phyloP scores from a whole-genome alignment of 2,113 vertebrate species.

The Megaptera novaeangliae region DNA sequence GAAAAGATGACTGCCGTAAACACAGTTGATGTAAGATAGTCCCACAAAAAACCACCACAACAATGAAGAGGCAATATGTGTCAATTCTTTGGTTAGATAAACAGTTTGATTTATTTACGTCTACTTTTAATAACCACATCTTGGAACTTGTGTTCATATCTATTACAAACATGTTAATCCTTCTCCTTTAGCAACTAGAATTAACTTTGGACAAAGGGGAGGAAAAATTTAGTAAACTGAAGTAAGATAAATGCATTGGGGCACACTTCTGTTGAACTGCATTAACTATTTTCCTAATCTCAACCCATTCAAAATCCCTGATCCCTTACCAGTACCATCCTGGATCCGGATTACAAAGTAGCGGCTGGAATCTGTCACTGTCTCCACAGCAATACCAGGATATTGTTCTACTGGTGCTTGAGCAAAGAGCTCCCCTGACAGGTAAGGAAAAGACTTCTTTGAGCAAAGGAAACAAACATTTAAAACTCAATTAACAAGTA shows the following conservation, averaged over 20 bases:
- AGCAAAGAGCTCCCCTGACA: conserved; percentile 92
- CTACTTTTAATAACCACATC: neutral
- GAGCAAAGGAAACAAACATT: neutral
- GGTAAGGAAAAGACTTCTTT: conserved; percentile 26
- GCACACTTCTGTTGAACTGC: neutral
- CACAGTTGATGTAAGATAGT: neutral
- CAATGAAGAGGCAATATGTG: neutral
- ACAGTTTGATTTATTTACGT: neutral
- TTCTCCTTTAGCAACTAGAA: neutral
- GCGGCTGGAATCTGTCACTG: conserved; percentile 93
- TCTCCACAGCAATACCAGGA: conserved; percentile 92
- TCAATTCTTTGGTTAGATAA: neutral
- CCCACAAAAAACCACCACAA: neutral
- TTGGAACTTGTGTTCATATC: neutral
- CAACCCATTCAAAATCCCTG: neutral
- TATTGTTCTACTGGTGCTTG: conserved; percentile 93
- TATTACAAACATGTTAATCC: conserved; percentile 19
- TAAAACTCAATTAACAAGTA: neutral
- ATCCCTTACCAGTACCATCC: conserved; percentile 90
- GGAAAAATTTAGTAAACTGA: neutral
- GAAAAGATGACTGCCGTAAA: neutral
- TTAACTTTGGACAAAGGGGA: neutral
- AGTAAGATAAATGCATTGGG: neutral
- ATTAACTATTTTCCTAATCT: neutral
- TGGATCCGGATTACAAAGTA: conserved; percentile 96